These are phyloP conservation scores for Onthophagus sagittarius DNA, from an alignment of 2,888 invertebrate genomes.

Conservation along the genomic window DNA sequence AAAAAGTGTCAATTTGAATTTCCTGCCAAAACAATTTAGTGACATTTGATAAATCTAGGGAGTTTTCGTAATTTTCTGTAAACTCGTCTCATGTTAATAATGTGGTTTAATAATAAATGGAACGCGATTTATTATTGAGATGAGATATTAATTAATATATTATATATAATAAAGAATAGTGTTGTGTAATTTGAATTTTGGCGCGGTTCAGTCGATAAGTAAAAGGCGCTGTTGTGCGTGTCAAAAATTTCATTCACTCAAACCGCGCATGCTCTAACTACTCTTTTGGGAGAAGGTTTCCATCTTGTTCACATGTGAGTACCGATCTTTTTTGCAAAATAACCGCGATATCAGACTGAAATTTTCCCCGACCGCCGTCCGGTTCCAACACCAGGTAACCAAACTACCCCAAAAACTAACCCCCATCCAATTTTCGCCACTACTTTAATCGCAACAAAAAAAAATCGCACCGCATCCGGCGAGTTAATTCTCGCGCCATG, in stretches of 20 bases:
- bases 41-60: too few species aligned
- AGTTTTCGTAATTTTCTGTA: too few species aligned
- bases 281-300: slow-evolving; percentile 81
- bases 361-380: background rate
- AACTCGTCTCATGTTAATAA: too few species aligned
- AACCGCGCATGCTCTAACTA: slow-evolving; percentile 63
- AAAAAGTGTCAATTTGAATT: too few species aligned
- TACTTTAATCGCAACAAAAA: slow-evolving; percentile 10
- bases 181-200: background rate
- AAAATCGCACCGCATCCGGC: slow-evolving; percentile 44
- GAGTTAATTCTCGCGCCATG: slow-evolving; percentile 54
- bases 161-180: too few species aligned
- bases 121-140: too few species aligned
- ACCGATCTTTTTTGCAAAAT: slow-evolving; percentile 36
- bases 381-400: background rate
- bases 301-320: slow-evolving; percentile 90
- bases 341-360: background rate
- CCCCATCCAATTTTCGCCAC: slow-evolving; percentile 13
- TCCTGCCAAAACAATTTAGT: too few species aligned
- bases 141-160: too few species aligned
- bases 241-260: slow-evolving; percentile 20
- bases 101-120: background rate
- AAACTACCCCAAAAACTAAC: background rate
- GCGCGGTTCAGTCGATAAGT: background rate
- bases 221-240: slow-evolving; percentile 24